phyloP scores from a whole-genome alignment of 2,797 vertebrate genomes.

The Pipistrellus nathusii region DNA sequence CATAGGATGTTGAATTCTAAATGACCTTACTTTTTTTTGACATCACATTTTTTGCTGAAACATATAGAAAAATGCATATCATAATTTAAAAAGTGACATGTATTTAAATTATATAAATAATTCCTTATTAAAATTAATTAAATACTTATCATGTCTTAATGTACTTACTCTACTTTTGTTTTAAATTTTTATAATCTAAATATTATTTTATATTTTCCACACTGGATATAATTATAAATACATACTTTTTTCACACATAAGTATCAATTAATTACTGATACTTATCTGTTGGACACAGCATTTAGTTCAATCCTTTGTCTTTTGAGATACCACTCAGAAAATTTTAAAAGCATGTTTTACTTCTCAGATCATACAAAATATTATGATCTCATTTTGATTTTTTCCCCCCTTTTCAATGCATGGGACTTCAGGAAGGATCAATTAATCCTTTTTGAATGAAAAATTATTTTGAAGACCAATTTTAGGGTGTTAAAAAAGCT shows the following conservation, averaged over 20 bases:
- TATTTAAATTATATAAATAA: neutral
- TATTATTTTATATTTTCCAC: conserved; percentile 1
- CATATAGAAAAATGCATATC: neutral
- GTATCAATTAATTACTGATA: neutral
- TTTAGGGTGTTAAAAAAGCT: neutral
- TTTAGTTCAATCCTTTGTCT: neutral
- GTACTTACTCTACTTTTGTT: neutral
- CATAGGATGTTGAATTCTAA: neutral
- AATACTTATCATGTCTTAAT: neutral
- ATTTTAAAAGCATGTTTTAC: neutral
- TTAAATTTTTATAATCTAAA: neutral
- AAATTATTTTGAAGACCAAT: neutral
- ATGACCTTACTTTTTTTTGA: neutral
- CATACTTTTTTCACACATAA: neutral
- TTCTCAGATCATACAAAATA: neutral
- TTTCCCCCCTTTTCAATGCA: neutral
- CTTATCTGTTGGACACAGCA: neutral
- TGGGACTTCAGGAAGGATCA: neutral
- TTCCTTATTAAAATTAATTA: conserved; percentile 12
- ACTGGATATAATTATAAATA: neutral
- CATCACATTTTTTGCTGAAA: neutral
- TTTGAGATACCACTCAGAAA: neutral
- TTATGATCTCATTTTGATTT: neutral
- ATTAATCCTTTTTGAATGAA: neutral
- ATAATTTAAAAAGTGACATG: neutral